Evolutionary conservation across 2,113 vertebrate genomes (phyloP).

Genomic region (Osmerus eperlanus): DNA sequence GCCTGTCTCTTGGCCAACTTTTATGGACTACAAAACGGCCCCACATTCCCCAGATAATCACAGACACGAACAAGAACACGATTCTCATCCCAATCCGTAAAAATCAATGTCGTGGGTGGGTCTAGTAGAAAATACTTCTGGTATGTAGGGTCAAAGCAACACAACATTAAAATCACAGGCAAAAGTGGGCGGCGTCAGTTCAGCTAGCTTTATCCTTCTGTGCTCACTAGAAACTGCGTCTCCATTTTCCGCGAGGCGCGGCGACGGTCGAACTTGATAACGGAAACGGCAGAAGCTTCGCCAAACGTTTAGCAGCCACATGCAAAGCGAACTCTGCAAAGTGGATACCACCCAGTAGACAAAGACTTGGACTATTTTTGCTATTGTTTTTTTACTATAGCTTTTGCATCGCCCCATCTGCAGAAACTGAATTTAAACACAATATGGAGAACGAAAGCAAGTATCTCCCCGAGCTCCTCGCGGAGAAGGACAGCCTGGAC

Average conservation of each 20-base stretch:
- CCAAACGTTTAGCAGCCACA: neutral
- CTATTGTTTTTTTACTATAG: slow-evolving; percentile 34
- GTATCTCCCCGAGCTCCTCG: slow-evolving; percentile 89
- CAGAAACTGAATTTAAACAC: slow-evolving; percentile 48
- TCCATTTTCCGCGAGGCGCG: slow-evolving; percentile 53
- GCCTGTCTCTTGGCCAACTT: too few species aligned
- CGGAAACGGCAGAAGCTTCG: neutral
- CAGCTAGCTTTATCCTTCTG: slow-evolving; percentile 35
- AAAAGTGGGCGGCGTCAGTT: slow-evolving; percentile 55
- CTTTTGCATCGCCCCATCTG: slow-evolving; percentile 14
- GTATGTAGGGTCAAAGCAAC: neutral
- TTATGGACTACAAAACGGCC: too few species aligned
- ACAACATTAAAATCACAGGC: neutral
- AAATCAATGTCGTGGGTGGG: too few species aligned
- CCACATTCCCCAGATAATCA: too few species aligned
- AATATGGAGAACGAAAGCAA: slow-evolving; percentile 89
- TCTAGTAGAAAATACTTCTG: too few species aligned
- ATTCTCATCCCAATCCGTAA: too few species aligned
- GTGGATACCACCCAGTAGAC: slow-evolving; percentile 41
- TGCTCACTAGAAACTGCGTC: slow-evolving; percentile 68
- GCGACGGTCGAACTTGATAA: neutral
- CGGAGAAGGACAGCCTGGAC: slow-evolving; percentile 90
- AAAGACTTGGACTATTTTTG: slow-evolving; percentile 61
- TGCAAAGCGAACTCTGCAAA: slow-evolving; percentile 23
- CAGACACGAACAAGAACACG: too few species aligned